Conservation (phyloP, 2,888 invertebrate species). For the Disparrhopalites patrizii region DNA sequence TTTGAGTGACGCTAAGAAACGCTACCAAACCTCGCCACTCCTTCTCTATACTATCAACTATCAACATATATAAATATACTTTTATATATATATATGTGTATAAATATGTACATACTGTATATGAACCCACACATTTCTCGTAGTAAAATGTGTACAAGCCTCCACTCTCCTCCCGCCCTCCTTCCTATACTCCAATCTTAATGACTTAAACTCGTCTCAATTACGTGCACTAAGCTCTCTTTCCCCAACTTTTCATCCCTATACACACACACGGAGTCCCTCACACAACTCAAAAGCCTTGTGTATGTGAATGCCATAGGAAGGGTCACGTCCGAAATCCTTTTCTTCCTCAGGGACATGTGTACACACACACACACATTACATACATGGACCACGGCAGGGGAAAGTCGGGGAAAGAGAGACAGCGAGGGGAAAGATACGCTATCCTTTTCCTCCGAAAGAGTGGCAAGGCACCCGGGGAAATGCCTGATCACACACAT, state of each 20-base stretch:
- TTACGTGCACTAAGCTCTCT: neutral
- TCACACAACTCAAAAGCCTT: neutral
- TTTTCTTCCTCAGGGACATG: too few relatives aligned
- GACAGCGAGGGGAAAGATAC: too few relatives aligned
- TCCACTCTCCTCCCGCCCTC: too few relatives aligned
- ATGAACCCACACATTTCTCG: neutral
- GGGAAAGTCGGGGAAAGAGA: too few relatives aligned
- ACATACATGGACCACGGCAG: too few relatives aligned
- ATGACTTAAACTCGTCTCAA: neutral
- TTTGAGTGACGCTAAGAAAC: slow-evolving; percentile 29
- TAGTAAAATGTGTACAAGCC: neutral
- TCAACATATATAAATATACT: neutral
- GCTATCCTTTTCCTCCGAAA: too few relatives aligned
- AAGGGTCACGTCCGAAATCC: neutral
- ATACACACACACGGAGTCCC: neutral
- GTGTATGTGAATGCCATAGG: neutral
- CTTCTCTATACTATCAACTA: neutral
- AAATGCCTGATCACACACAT: too few relatives aligned
- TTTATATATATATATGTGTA: too few relatives aligned
- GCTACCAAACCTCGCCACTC: neutral
- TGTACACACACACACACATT: too few relatives aligned
- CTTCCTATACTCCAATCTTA: neutral
- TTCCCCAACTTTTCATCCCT: neutral
- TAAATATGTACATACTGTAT: too few relatives aligned
- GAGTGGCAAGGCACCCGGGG: too few relatives aligned